phyloP scores from a whole-genome alignment of 2,888 invertebrate genomes.

The Agrochola lota region DNA sequence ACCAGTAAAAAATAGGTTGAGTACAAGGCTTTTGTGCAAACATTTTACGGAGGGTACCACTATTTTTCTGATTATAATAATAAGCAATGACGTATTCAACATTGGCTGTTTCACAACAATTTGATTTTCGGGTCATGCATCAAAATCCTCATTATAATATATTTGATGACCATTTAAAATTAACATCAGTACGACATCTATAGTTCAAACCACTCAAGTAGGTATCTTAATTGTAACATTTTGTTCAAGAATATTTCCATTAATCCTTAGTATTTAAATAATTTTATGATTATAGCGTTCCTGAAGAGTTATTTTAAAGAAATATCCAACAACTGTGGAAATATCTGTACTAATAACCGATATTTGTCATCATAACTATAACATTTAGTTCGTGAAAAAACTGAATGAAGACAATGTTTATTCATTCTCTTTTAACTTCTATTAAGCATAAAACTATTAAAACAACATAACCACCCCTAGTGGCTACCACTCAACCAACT shows the following conservation, averaged over 20 bases:
- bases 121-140: not conserved
- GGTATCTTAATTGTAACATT: not conserved
- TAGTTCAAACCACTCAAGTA: not conserved
- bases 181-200: not conserved
- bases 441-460: conserved; percentile 29
- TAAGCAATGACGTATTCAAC: not conserved
- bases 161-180: not conserved
- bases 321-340: not conserved
- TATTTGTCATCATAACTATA: not conserved
- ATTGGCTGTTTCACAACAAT: not conserved
- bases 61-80: not conserved
- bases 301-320: not conserved
- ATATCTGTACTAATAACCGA: not conserved
- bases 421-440: not conserved
- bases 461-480: conserved; percentile 5
- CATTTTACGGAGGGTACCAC: not conserved
- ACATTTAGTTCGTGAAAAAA: not conserved
- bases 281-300: not conserved
- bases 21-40: conserved; percentile 1
- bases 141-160: not conserved
- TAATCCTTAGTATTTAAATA: not conserved
- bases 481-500: conserved; percentile 45
- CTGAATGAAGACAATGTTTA: not conserved
- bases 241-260: not conserved
- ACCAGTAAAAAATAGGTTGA: conserved; percentile 39